Conservation (phyloP, 92 coral and sea anemone species). For the Anthopleura xanthogrammica region DNA sequence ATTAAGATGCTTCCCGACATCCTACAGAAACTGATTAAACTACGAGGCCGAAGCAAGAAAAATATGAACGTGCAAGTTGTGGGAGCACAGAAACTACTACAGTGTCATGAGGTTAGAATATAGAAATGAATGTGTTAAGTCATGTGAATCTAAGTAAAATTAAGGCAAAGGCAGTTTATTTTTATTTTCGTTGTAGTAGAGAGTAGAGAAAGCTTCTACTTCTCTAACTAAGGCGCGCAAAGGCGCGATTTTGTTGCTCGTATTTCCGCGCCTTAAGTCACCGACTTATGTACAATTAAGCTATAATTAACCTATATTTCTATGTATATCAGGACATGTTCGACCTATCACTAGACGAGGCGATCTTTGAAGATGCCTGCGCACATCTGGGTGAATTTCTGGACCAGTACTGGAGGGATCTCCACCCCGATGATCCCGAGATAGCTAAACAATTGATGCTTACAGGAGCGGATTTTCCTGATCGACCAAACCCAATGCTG, state of each 20-base stretch:
- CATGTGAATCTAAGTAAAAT: not conserved
- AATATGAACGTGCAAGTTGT: constrained; percentile 80
- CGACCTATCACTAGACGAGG: constrained; percentile 91
- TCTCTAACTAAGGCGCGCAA: too few species aligned
- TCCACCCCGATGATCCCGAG: constrained; percentile 72
- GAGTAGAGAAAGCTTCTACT: too few species aligned
- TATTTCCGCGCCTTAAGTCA: not conserved
- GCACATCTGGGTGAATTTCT: constrained; percentile 92
- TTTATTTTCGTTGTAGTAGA: too few species aligned
- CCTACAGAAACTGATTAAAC: constrained; percentile 86
- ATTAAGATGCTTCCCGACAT: constrained; percentile 88
- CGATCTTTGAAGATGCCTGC: constrained; percentile 94
- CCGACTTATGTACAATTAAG: too few species aligned
- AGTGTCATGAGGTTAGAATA: constrained; percentile 66
- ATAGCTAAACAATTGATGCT: constrained; percentile 52
- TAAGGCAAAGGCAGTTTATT: too few species aligned
- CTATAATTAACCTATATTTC: not conserved
- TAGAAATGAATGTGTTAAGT: not conserved
- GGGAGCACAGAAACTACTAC: constrained; percentile 74
- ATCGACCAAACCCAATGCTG: constrained; percentile 43
- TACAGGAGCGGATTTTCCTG: constrained; percentile 38
- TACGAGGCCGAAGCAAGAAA: constrained; percentile 83
- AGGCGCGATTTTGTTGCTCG: not conserved
- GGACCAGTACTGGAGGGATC: constrained; percentile 97
- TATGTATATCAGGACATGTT: constrained; percentile 70